phyloP scores from a whole-genome alignment of 2,888 invertebrate genomes.

The Gortyna flavago region DNA sequence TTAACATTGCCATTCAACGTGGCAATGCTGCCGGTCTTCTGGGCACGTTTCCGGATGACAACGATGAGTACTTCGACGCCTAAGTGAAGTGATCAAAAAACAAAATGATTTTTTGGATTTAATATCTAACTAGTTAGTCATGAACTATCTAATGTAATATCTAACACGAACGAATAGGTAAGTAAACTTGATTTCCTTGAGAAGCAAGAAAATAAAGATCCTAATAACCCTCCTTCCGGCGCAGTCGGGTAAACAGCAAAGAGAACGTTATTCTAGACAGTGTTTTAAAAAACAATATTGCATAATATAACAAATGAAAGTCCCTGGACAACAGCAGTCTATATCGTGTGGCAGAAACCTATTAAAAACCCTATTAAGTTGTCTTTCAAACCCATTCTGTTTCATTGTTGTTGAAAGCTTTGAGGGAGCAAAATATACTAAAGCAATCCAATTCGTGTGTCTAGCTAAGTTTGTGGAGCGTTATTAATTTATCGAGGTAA shows the following conservation, averaged over 20 bases:
- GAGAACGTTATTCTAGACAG: background rate
- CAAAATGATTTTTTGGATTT: too few relatives aligned
- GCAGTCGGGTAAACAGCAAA: too few relatives aligned
- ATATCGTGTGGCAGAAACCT: constrained; percentile 62
- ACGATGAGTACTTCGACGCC: too few relatives aligned
- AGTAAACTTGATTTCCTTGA: background rate
- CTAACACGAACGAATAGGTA: background rate
- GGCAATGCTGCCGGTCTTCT: too few relatives aligned
- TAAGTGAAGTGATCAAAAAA: too few relatives aligned
- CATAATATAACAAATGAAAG: constrained; percentile 42
- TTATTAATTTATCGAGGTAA: constrained; percentile 40
- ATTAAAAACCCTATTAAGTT: constrained; percentile 69
- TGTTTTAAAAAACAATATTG: constrained; percentile 36
- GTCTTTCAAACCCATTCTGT: constrained; percentile 60
- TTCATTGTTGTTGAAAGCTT: constrained; percentile 60
- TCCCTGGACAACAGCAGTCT: constrained; percentile 46
- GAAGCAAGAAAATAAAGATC: background rate
- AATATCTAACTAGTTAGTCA: too few relatives aligned
- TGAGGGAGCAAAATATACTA: constrained; percentile 46
- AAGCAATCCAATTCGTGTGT: constrained; percentile 38
- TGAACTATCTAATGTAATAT: too few relatives aligned
- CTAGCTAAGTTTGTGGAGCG: constrained; percentile 22
- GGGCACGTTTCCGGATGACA: too few relatives aligned
- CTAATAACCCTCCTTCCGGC: too few relatives aligned
- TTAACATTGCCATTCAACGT: too few relatives aligned